Percentiles rank a stretch among this genome's conserved stretches.
Conservation (phyloP, 1,140 invertebrate genomes). For the Rhizoglyphus robini region DNA sequence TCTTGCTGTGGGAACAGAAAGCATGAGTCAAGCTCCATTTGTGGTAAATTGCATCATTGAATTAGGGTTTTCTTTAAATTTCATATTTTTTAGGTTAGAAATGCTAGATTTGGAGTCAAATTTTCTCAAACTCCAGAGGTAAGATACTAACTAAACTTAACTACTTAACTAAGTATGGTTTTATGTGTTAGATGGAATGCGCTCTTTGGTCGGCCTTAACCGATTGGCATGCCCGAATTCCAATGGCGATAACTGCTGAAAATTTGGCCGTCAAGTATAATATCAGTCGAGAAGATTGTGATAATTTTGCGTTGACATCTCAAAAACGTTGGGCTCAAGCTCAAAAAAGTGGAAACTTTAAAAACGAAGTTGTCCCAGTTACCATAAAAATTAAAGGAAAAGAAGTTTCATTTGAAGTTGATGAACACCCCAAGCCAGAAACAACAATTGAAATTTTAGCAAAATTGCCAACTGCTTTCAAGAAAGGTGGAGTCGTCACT, state of each 20-base stretch:
- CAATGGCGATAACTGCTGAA: slow-evolving; percentile 95
- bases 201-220: slow-evolving; percentile 77
- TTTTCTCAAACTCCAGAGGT: slow-evolving; percentile 56
- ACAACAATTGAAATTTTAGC: slow-evolving; percentile 67
- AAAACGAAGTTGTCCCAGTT: slow-evolving; percentile 75
- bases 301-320: slow-evolving; percentile 72
- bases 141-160: background rate
- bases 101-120: slow-evolving; percentile 75
- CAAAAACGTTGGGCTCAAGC: slow-evolving; percentile 54
- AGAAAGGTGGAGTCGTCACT: slow-evolving; percentile 88
- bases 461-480: slow-evolving; percentile 74
- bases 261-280: slow-evolving; percentile 85
- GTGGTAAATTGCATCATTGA: slow-evolving; percentile 39
- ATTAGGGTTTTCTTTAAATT: background rate
- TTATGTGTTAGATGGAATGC: slow-evolving; percentile 60
- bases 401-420: slow-evolving; percentile 58
- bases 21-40: slow-evolving; percentile 90
- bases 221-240: slow-evolving; percentile 74
- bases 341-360: slow-evolving; percentile 70
- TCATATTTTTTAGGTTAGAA: slow-evolving; percentile 35
- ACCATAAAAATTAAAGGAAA: slow-evolving; percentile 59
- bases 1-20: slow-evolving; percentile 80
- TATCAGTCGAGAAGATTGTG: slow-evolving; percentile 68
- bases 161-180: background rate
- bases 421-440: slow-evolving; percentile 87